Conservation (phyloP, 2,888 invertebrate species). For the Escarpia spicata region DNA sequence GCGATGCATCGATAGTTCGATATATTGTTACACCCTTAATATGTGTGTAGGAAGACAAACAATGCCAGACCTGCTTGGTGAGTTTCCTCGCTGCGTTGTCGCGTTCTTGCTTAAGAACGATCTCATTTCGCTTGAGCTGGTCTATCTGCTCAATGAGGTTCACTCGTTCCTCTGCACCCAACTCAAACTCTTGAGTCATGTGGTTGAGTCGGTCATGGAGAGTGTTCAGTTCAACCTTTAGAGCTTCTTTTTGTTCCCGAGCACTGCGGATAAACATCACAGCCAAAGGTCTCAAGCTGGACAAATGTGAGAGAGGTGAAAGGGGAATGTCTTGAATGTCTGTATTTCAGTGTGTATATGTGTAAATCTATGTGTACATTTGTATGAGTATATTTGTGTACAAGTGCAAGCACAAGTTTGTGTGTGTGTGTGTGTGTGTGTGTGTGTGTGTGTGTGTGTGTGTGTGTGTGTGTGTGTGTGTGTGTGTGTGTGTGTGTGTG, state of each 20-base stretch:
- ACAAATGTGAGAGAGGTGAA: neutral
- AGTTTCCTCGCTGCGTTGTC: constrained; percentile 57
- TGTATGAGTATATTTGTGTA: neutral
- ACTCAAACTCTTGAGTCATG: constrained; percentile 56
- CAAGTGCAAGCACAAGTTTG: neutral
- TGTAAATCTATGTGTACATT: neutral
- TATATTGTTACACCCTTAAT: too few relatives aligned
- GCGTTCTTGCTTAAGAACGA: constrained; percentile 53
- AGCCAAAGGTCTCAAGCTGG: too few relatives aligned
- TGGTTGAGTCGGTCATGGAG: constrained; percentile 51
- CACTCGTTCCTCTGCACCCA: constrained; percentile 54
- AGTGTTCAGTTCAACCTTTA: constrained; percentile 49
- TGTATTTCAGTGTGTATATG: neutral
- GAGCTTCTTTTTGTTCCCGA: constrained; percentile 50
- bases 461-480: neutral
- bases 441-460: neutral
- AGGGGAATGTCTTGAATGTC: neutral
- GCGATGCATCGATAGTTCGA: too few relatives aligned
- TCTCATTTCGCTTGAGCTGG: constrained; percentile 53
- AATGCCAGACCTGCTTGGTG: constrained; percentile 55
- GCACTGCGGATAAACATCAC: constrained; percentile 39
- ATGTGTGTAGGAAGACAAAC: neutral
- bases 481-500: neutral
- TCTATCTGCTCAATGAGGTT: constrained; percentile 52
- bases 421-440: neutral